These are phyloP conservation scores for Sebastolobus altivelis DNA, from an alignment of 2,797 vertebrate genomes.

Conservation along the genomic window DNA sequence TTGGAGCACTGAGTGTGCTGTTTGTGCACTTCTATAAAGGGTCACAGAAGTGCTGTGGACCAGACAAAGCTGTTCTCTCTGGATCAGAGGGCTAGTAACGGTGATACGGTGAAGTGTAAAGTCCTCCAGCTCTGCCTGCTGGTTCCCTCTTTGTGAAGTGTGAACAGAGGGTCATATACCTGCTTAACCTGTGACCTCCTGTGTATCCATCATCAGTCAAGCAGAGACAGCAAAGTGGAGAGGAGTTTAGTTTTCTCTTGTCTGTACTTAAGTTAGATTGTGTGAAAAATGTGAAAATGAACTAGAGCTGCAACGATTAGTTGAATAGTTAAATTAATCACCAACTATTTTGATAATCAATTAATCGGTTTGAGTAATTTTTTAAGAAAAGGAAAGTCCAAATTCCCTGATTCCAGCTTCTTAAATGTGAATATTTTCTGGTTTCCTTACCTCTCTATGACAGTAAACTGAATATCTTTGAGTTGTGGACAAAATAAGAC, in stretches of 20 bases:
- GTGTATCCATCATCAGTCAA: constrained; percentile 22
- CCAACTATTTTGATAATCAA: too few relatives aligned
- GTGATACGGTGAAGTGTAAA: constrained; percentile 37
- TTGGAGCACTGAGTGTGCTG: constrained; percentile 36
- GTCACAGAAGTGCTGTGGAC: constrained; percentile 56
- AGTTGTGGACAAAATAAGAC: too few relatives aligned
- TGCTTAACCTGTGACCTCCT: constrained; percentile 4
- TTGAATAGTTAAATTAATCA: too few relatives aligned
- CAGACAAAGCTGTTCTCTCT: constrained; percentile 53
- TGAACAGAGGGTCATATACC: constrained; percentile 7
- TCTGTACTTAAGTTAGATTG: neutral
- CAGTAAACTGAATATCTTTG: too few relatives aligned
- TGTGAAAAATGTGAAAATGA: neutral
- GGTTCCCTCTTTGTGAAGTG: constrained; percentile 19
- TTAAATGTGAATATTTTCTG: too few relatives aligned
- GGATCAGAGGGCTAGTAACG: constrained; percentile 46
- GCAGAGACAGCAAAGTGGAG: neutral
- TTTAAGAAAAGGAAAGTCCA: too few relatives aligned
- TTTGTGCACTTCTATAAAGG: constrained; percentile 45
- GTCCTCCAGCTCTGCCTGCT: constrained; percentile 34
- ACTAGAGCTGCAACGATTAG: neutral
- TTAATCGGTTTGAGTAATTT: too few relatives aligned
- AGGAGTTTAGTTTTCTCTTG: neutral
- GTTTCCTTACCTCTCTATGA: too few relatives aligned
- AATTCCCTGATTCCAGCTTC: too few relatives aligned